Conservation (phyloP, 2,797 vertebrate genomes). For the Chelidonichthys spinosus region DNA sequence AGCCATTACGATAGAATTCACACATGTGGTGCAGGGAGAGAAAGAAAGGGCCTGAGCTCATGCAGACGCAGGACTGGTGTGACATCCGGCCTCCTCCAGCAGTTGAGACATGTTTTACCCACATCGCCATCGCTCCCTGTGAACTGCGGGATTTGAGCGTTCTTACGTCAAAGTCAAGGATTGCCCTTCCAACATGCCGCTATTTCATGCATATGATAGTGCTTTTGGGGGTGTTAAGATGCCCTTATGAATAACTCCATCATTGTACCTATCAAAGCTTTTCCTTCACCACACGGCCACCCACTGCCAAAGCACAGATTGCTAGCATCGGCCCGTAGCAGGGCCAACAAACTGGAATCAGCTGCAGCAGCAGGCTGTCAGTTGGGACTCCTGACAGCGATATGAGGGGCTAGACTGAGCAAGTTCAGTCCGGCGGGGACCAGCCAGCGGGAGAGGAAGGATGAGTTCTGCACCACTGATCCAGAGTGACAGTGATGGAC, state of each 20-base stretch:
- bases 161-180: conserved; percentile 67
- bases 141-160: conserved; percentile 54
- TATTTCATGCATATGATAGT: conserved; percentile 59
- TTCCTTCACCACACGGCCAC: conserved; percentile 67
- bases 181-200: conserved; percentile 50
- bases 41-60: conserved; percentile 56
- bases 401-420: conserved; percentile 77
- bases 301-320: conserved; percentile 74
- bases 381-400: conserved; percentile 79
- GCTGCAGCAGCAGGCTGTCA: conserved; percentile 79
- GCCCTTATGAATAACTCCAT: conserved; percentile 69
- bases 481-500: conserved; percentile 86
- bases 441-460: conserved; percentile 77
- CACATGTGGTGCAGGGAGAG: conserved; percentile 76
- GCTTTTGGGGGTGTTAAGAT: conserved; percentile 59
- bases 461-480: conserved; percentile 85
- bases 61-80: conserved; percentile 56
- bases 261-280: conserved; percentile 70
- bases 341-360: conserved; percentile 79
- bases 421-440: conserved; percentile 77
- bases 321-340: conserved; percentile 73
- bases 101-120: conserved; percentile 66
- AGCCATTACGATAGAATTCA: conserved; percentile 78
- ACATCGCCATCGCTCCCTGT: conserved; percentile 56
- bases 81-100: conserved; percentile 68